Percentiles rank a stretch among this genome's conserved stretches.
phyloP scores from a whole-genome alignment of 2,888 invertebrate genomes.

The Urechis unicinctus region DNA sequence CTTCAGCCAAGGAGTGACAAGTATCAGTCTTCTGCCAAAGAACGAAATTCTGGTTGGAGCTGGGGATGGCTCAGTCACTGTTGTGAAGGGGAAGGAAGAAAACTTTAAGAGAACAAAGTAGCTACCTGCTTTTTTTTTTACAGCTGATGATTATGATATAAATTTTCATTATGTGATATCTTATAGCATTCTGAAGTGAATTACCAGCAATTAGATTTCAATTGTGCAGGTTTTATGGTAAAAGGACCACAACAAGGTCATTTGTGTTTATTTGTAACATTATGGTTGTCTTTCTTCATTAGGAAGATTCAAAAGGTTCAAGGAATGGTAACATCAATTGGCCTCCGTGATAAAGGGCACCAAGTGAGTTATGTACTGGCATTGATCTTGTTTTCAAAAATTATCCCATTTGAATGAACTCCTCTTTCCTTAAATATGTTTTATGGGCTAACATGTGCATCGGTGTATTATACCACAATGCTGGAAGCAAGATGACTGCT shows the following conservation, averaged over 20 bases:
- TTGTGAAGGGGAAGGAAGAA: conserved; percentile 16
- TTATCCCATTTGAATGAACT: too few species aligned
- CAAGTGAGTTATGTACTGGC: conserved; percentile 30
- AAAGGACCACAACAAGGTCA: too few species aligned
- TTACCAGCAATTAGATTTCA: background rate
- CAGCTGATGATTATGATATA: background rate
- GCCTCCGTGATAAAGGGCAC: conserved; percentile 48
- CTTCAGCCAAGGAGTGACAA: conserved; percentile 46
- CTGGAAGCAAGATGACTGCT: too few species aligned
- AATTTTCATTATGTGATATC: background rate
- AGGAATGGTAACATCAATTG: conserved; percentile 69
- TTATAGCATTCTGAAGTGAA: background rate
- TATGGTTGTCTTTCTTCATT: background rate
- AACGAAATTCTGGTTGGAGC: conserved; percentile 64
- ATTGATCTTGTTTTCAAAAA: too few species aligned
- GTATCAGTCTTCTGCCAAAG: conserved; percentile 40
- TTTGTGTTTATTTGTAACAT: too few species aligned
- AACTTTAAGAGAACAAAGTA: conserved; percentile 20
- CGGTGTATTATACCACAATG: too few species aligned
- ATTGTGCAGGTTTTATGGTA: background rate
- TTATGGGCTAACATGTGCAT: too few species aligned
- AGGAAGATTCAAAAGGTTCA: conserved; percentile 28
- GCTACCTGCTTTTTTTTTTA: too few species aligned
- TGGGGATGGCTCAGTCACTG: conserved; percentile 70
- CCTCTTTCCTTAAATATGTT: too few species aligned